These are phyloP conservation scores for Lochmaea capreae DNA, from an alignment of 2,888 invertebrate species.

Conservation along the genomic window DNA sequence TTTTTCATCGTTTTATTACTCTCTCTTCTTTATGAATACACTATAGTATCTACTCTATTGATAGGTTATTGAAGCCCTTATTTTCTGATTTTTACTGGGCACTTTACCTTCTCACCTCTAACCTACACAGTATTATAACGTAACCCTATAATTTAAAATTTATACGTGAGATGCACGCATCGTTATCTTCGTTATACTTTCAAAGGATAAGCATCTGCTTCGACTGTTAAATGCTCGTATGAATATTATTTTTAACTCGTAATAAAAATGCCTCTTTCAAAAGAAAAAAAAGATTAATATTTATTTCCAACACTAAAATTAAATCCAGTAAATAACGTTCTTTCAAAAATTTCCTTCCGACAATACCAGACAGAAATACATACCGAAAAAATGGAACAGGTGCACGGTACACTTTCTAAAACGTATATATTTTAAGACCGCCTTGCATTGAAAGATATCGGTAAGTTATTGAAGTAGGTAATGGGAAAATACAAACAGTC, in stretches of 20 bases:
- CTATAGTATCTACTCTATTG: too few relatives aligned
- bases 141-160: too few relatives aligned
- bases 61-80: too few relatives aligned
- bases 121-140: too few relatives aligned
- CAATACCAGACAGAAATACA: background rate
- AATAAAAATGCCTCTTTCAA: background rate
- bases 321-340: slow-evolving; percentile 2
- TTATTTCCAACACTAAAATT: background rate
- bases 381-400: slow-evolving; percentile 7
- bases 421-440: slow-evolving; percentile 10
- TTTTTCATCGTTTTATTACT: too few relatives aligned
- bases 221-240: background rate
- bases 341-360: background rate
- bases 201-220: too few relatives aligned
- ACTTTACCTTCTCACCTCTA: too few relatives aligned
- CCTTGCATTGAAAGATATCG: slow-evolving; percentile 2
- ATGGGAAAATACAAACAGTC: slow-evolving; percentile 12
- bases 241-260: background rate
- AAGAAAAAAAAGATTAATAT: background rate
- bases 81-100: too few relatives aligned
- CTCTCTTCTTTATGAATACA: too few relatives aligned
- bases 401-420: background rate
- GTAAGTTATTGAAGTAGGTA: slow-evolving; percentile 15
- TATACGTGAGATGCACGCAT: too few relatives aligned
- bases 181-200: too few relatives aligned